Conservation (phyloP, 2,113 vertebrate genomes). For the Platysternon megacephalum region DNA sequence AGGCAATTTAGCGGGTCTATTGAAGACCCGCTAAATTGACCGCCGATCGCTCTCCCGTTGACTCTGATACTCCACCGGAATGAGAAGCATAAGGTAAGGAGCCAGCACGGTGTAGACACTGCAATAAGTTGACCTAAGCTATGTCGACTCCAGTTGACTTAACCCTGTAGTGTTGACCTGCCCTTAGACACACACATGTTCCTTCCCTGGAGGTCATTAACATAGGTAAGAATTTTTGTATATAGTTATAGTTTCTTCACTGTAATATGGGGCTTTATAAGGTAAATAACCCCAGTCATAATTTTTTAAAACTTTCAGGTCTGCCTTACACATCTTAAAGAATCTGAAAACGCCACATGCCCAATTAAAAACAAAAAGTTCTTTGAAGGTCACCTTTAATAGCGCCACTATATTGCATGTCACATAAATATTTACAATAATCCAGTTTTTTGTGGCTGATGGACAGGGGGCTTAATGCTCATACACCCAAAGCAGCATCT, state of each 20-base stretch:
- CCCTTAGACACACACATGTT: neutral
- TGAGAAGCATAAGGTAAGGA: too few species aligned
- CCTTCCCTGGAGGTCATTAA: constrained; percentile 1
- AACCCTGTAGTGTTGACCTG: too few species aligned
- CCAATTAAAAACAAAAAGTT: neutral
- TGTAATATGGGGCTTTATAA: neutral
- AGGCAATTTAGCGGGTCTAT: too few species aligned
- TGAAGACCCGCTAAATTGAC: too few species aligned
- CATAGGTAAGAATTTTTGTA: neutral
- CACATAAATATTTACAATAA: neutral
- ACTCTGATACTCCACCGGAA: too few species aligned
- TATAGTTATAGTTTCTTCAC: neutral
- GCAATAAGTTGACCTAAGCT: too few species aligned
- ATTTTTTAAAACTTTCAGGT: neutral
- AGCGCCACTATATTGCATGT: neutral
- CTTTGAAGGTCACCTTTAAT: neutral
- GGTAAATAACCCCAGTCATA: neutral
- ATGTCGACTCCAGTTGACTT: too few species aligned
- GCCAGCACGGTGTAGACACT: too few species aligned
- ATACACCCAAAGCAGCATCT: neutral
- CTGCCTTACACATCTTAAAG: neutral
- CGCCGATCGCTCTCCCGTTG: too few species aligned
- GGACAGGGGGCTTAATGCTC: neutral
- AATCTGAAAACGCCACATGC: neutral
- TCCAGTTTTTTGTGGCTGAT: neutral